These are phyloP conservation scores for Dufourea novaeangliae DNA, from an alignment of 1,140 invertebrate species.

Conservation along the genomic window DNA sequence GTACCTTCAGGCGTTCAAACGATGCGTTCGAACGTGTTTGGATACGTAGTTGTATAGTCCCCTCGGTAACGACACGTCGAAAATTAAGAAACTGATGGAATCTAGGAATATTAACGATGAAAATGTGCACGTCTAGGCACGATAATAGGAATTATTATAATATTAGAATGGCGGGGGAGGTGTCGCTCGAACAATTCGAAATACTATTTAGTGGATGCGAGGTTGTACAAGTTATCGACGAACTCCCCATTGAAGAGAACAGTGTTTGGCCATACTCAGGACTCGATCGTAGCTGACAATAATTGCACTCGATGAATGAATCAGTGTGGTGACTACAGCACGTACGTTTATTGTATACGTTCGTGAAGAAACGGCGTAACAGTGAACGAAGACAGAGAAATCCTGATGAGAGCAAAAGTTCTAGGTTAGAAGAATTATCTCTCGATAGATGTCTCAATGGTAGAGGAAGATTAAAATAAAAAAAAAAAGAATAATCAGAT, in stretches of 20 bases:
- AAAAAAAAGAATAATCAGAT: constrained; percentile 27
- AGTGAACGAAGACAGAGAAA: background rate
- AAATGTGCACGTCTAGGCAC: constrained; percentile 21
- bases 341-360: constrained; percentile 19
- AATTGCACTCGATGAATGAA: constrained; percentile 59
- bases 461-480: background rate
- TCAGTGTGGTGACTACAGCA: constrained; percentile 50
- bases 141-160: constrained; percentile 20
- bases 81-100: background rate
- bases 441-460: constrained; percentile 14
- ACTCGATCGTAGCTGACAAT: constrained; percentile 63
- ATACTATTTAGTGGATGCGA: constrained; percentile 19
- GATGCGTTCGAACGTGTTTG: background rate
- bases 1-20: background rate
- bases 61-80: background rate
- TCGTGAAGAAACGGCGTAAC: constrained; percentile 11
- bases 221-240: constrained; percentile 27
- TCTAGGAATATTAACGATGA: constrained; percentile 29
- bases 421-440: constrained; percentile 18
- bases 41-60: background rate
- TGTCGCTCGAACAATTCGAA: constrained; percentile 15
- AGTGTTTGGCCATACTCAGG: constrained; percentile 57
- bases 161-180: constrained; percentile 3
- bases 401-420: background rate
- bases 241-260: constrained; percentile 23